A percentile compares a stretch with the other conserved stretches of the same genome.
phyloP scores from a whole-genome alignment of 2,797 vertebrate species.

The Acropternis orthonyx region DNA sequence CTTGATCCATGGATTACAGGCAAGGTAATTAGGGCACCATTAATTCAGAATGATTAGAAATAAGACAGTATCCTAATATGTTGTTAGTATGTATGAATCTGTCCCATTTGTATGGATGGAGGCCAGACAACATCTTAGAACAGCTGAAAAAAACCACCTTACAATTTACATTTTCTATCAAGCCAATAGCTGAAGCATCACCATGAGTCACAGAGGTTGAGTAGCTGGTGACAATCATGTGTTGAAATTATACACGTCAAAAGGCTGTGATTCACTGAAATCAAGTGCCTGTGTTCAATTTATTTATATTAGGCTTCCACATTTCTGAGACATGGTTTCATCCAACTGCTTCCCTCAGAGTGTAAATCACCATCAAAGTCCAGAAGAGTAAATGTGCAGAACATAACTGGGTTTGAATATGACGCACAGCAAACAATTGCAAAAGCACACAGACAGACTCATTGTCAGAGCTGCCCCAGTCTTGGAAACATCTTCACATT shows the following conservation, averaged over 20 bases:
- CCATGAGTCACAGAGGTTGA: slow-evolving; percentile 24
- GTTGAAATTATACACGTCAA: slow-evolving; percentile 46
- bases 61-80: not conserved
- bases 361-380: slow-evolving; percentile 54
- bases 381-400: slow-evolving; percentile 60
- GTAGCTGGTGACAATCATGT: slow-evolving; percentile 23
- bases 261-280: slow-evolving; percentile 50
- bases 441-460: slow-evolving; percentile 33
- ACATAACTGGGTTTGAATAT: slow-evolving; percentile 33
- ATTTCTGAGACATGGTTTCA: slow-evolving; percentile 52
- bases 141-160: not conserved
- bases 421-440: slow-evolving; percentile 66
- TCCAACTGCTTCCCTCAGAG: slow-evolving; percentile 41
- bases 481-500: slow-evolving; percentile 67
- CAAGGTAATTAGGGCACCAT: not conserved
- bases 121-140: not conserved
- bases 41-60: not conserved
- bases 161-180: not conserved
- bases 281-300: slow-evolving; percentile 31
- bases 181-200: not conserved
- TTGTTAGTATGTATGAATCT: not conserved
- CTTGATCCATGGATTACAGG: not conserved
- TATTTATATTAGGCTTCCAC: slow-evolving; percentile 56
- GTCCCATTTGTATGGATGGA: not conserved
- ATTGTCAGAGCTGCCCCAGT: slow-evolving; percentile 45